Conservation (phyloP, 2,888 invertebrate genomes). For the Mycalesis mineus region DNA sequence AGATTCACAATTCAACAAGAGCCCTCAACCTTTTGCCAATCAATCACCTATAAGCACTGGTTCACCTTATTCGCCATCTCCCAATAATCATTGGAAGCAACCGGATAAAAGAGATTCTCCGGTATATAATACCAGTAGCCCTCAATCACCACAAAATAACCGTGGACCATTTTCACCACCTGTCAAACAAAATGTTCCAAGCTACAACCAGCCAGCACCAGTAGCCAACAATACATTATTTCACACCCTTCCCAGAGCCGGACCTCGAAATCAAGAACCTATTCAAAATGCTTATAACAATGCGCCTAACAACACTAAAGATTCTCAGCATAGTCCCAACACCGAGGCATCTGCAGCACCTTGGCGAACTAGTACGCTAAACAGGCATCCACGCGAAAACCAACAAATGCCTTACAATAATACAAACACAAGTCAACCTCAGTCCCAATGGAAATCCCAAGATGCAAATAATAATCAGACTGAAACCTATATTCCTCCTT, state of each 20-base stretch:
- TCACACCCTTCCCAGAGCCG: slow-evolving; percentile 61
- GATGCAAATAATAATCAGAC: slow-evolving; percentile 51
- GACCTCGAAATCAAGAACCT: slow-evolving; percentile 53
- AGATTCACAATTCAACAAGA: slow-evolving; percentile 74
- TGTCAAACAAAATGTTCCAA: slow-evolving; percentile 49
- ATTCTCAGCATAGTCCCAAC: slow-evolving; percentile 43
- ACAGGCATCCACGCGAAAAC: slow-evolving; percentile 52
- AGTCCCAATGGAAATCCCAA: slow-evolving; percentile 55
- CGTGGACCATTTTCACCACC: slow-evolving; percentile 53
- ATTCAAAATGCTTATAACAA: slow-evolving; percentile 36
- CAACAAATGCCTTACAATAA: slow-evolving; percentile 48
- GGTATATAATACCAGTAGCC: slow-evolving; percentile 43
- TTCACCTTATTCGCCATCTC: slow-evolving; percentile 61
- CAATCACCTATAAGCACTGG: slow-evolving; percentile 55
- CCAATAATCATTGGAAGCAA: slow-evolving; percentile 71
- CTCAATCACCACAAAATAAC: slow-evolving; percentile 46
- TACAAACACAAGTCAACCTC: slow-evolving; percentile 47
- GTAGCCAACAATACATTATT: slow-evolving; percentile 49
- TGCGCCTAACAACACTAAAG: slow-evolving; percentile 49
- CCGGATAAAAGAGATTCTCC: slow-evolving; percentile 70
- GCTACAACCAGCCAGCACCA: slow-evolving; percentile 48
- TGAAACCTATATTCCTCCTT: slow-evolving; percentile 51
- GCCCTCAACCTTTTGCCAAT: slow-evolving; percentile 65
- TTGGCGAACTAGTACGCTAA: slow-evolving; percentile 64
- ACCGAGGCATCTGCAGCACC: slow-evolving; percentile 46